Percentiles rank a stretch among this genome's conserved stretches.
Evolutionary conservation across 2,888 invertebrate species (phyloP).

Genomic region (Cataglyphis rosenhaueri): DNA sequence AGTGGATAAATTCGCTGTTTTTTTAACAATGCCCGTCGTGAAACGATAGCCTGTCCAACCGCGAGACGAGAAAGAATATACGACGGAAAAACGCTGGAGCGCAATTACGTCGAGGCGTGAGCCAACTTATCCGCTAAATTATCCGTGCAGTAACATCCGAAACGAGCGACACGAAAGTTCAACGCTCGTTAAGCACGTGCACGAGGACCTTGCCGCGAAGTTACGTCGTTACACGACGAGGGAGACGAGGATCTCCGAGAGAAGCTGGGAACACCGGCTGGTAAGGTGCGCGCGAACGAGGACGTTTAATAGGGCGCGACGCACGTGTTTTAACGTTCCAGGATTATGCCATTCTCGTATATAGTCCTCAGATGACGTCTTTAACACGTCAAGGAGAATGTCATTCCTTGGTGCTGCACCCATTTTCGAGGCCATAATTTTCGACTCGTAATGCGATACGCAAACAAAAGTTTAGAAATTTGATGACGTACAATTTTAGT

Average conservation of each 20-base stretch:
- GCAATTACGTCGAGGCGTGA: slow-evolving; percentile 61
- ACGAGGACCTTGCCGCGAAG: slow-evolving; percentile 64
- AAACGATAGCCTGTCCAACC: neutral
- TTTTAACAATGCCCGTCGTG: slow-evolving; percentile 15
- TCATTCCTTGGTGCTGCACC: neutral
- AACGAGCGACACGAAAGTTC: slow-evolving; percentile 70
- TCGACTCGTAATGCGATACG: neutral
- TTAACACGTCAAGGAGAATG: slow-evolving; percentile 13
- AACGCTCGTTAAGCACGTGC: slow-evolving; percentile 78
- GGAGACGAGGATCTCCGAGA: slow-evolving; percentile 45
- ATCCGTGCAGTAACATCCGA: slow-evolving; percentile 63
- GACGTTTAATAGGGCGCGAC: slow-evolving; percentile 44
- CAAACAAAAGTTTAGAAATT: neutral
- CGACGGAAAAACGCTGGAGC: slow-evolving; percentile 58
- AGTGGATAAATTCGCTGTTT: neutral
- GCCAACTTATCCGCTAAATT: slow-evolving; percentile 71
- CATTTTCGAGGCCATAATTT: neutral
- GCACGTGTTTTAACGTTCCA: slow-evolving; percentile 35
- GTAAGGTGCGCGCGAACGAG: slow-evolving; percentile 17
- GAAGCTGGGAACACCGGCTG: slow-evolving; percentile 47
- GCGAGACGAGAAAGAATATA: slow-evolving; percentile 9
- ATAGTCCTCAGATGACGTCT: slow-evolving; percentile 8
- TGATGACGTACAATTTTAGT: neutral
- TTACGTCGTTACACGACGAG: slow-evolving; percentile 71
- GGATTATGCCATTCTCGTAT: slow-evolving; percentile 24